Evolutionary conservation across 2,888 invertebrate genomes (phyloP).

Genomic region (Polyommatus icarus): DNA sequence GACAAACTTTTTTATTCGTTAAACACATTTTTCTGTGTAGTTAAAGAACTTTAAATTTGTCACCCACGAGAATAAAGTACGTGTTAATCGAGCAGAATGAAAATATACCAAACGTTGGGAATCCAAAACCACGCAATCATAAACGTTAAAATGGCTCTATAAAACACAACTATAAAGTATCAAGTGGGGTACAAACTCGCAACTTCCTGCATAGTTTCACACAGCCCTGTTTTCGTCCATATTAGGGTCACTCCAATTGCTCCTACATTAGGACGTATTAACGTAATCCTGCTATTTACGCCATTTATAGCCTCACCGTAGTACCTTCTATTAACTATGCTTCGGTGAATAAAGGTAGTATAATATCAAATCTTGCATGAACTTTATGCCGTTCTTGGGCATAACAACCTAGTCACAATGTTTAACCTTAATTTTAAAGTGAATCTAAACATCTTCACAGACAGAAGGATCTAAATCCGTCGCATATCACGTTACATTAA

Average conservation of each 20-base stretch:
- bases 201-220: slow-evolving; percentile 64
- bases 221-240: slow-evolving; percentile 45
- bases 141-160: neutral
- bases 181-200: slow-evolving; percentile 35
- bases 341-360: neutral
- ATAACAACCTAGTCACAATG: too few relatives aligned
- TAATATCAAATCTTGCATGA: neutral
- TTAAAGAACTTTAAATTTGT: neutral
- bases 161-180: neutral
- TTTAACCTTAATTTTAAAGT: too few relatives aligned
- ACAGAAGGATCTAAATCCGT: slow-evolving; percentile 12
- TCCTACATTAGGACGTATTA: slow-evolving; percentile 43
- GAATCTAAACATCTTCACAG: neutral
- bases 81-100: neutral
- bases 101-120: neutral
- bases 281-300: slow-evolving; percentile 33
- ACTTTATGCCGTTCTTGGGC: neutral
- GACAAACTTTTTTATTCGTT: neutral
- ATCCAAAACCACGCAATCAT: neutral
- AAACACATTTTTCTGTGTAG: neutral
- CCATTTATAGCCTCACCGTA: slow-evolving; percentile 1
- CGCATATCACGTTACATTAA: slow-evolving; percentile 14
- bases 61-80: neutral
- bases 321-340: neutral
- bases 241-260: slow-evolving; percentile 56